Percentiles rank a stretch among this genome's conserved stretches.
These are phyloP conservation scores for human DNA, from an alignment of 2,113 vertebrate species.

Conservation along the genomic window DNA sequence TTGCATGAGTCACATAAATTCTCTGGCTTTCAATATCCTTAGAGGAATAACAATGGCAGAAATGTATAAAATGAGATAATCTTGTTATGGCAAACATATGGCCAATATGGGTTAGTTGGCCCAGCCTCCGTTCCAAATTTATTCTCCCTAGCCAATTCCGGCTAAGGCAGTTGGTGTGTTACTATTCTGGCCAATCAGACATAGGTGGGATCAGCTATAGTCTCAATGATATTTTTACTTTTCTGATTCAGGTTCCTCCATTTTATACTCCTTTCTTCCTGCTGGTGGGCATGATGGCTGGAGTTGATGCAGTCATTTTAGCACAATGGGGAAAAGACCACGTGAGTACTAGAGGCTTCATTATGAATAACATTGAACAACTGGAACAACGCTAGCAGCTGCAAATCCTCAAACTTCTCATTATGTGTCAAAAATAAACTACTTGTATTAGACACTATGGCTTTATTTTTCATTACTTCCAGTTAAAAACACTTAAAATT, in stretches of 20 bases:
- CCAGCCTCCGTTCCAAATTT: not conserved
- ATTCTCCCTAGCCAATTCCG: not conserved
- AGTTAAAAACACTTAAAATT: conserved; percentile 16
- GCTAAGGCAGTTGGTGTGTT: not conserved
- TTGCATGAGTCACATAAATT: not conserved
- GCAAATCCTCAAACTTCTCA: not conserved
- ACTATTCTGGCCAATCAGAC: not conserved
- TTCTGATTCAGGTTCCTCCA: not conserved
- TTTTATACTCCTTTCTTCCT: not conserved
- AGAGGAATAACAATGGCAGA: not conserved
- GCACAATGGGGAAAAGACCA: not conserved
- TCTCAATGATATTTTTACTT: not conserved
- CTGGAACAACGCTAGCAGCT: not conserved
- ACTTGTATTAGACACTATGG: not conserved
- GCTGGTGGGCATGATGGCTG: not conserved
- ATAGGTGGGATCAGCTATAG: not conserved
- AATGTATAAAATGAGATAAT: not conserved
- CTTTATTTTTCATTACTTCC: not conserved
- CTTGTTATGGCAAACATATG: not conserved
- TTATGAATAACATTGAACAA: not conserved
- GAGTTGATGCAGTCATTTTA: not conserved
- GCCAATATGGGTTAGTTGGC: not conserved
- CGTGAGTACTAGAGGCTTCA: not conserved
- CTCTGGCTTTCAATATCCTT: not conserved
- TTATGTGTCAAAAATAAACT: not conserved